Base-by-base conservation (phyloP, 1,140 invertebrate species). In the Tetragonula clypearis region DNA sequence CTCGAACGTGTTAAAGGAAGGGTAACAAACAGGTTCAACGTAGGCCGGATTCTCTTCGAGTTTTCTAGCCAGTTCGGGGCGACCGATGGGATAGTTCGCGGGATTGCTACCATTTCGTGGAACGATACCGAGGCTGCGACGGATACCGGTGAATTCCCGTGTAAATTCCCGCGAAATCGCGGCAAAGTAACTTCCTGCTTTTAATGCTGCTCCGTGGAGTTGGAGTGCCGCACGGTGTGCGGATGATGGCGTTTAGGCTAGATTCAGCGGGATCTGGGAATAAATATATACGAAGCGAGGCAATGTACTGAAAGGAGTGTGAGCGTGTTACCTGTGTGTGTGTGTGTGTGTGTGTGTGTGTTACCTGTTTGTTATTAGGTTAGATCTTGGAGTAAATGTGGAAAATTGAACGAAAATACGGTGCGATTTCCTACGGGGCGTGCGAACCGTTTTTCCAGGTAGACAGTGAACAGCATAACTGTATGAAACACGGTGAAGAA, bases 171-270 rank as follows among this genome's bases (percentile, higher is more conserved):
- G 71, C 72, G 49, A 75, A 75, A 76, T 82, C 72, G 58, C 9
- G 56, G 80, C 73, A 53, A 75, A 76, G 71, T 82, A 82, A 65
- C 71, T 82, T 82, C 72, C 55, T 56, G 58, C 56, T 53, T 82
- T 82, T 76, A 76, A 82, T 66, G 49, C 15, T 9, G 14, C 58
- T 60, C 17, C 14, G 35, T 35, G 35, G 3, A 8, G 65, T 23
- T 14, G 58, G 21, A 55, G 41, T 53, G 55, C 23, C 69, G 30
- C 30, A 35, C 14, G 26, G 12, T 2, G 53, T 30, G 66, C 9
- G 17, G 26, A 21, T 30, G 72, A 62, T 19, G 21, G 11, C 49
- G 8, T 68, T 68, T 68, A 30, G 26, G 8, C 56, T 56, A 17
- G 19, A 6, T 26, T 12, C 8, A 12, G n/a, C 69, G 23, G 23